Evolutionary conservation across 1,140 invertebrate species (phyloP).

Genomic region (Pseudomyrmex cubaensis): DNA sequence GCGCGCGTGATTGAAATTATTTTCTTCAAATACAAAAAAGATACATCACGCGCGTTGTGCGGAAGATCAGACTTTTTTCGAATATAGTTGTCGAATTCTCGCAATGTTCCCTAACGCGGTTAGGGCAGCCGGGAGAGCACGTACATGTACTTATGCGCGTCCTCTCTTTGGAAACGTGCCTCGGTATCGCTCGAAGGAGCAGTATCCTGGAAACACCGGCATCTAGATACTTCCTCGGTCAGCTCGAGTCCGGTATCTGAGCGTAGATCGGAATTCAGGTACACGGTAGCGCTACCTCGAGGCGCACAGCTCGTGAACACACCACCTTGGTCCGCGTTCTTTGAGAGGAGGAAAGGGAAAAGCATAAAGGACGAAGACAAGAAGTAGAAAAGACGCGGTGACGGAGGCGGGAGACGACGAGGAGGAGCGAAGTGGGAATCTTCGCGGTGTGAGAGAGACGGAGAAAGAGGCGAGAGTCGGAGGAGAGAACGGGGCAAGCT

Average conservation of each 20-base stretch:
- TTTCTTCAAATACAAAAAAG: conserved; percentile 2
- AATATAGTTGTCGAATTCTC: not conserved
- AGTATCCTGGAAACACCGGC: conserved; percentile 81
- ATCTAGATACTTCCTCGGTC: conserved; percentile 82
- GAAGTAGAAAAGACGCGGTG: conserved; percentile 27
- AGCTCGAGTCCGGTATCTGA: conserved; percentile 79
- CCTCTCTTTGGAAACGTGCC: conserved; percentile 57
- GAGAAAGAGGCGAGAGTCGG: conserved; percentile 22
- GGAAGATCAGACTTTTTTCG: not conserved
- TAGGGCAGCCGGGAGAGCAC: not conserved
- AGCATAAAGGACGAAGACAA: conserved; percentile 59
- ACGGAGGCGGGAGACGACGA: conserved; percentile 40
- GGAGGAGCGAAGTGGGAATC: conserved; percentile 35
- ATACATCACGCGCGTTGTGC: not conserved
- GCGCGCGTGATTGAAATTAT: not conserved
- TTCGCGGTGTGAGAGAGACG: conserved; percentile 43
- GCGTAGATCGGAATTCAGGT: conserved; percentile 85
- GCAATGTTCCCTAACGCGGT: not conserved
- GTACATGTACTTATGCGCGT: not conserved
- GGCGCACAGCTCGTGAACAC: conserved; percentile 82
- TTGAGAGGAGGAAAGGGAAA: conserved; percentile 22
- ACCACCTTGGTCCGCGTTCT: conserved; percentile 73
- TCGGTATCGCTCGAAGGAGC: conserved; percentile 69
- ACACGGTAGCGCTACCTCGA: conserved; percentile 84
- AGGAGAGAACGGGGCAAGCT: conserved; percentile 45